A percentile compares a stretch with the other conserved stretches of the same genome.
Conservation (phyloP, 1,140 invertebrate genomes). For the Trichonephila clavata region DNA sequence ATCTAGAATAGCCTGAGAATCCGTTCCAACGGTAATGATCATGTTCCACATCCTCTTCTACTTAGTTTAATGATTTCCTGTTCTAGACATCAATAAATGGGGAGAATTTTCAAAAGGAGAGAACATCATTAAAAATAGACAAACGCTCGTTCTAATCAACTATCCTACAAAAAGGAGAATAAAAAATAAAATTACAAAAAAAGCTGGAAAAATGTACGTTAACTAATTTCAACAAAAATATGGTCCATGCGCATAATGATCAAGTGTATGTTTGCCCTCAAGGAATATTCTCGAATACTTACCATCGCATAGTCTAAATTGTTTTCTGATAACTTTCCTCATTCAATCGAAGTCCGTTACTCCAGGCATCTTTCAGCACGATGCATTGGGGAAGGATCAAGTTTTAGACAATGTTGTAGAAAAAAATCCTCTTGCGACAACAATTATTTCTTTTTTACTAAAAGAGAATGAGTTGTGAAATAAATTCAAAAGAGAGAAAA, state of each 20-base stretch:
- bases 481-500: not conserved
- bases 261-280: slow-evolving; percentile 49
- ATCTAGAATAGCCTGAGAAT: slow-evolving; percentile 55
- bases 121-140: slow-evolving; percentile 70
- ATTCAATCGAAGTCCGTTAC: not conserved
- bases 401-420: not conserved
- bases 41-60: slow-evolving; percentile 68
- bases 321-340: slow-evolving; percentile 46
- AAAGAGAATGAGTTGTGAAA: not conserved
- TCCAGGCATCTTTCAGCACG: not conserved
- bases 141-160: slow-evolving; percentile 58
- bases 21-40: slow-evolving; percentile 66
- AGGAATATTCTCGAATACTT: slow-evolving; percentile 10
- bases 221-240: slow-evolving; percentile 68
- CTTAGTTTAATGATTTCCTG: slow-evolving; percentile 72
- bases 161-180: not conserved
- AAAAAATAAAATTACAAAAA: slow-evolving; percentile 12
- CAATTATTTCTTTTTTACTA: not conserved
- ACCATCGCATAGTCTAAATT: slow-evolving; percentile 8
- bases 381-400: not conserved
- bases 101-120: slow-evolving; percentile 49
- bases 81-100: slow-evolving; percentile 67
- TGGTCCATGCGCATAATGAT: slow-evolving; percentile 44
- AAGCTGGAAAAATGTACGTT: slow-evolving; percentile 22
- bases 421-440: not conserved